Base-by-base conservation (phyloP, 23 tunicate species). In the Corella eumyota region DNA sequence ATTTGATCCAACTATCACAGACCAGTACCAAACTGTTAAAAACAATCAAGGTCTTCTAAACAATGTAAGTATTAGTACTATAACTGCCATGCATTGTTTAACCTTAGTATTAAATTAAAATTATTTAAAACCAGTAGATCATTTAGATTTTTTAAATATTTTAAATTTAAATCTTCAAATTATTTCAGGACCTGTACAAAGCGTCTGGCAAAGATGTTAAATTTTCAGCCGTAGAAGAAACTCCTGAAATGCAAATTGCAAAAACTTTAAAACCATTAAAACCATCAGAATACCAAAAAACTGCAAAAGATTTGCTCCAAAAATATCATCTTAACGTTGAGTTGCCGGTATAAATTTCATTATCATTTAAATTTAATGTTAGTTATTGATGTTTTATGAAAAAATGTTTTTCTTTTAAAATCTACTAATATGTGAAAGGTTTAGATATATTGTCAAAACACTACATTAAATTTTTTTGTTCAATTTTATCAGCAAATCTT, bases 231-330 rank as follows among this genome's bases (percentile, higher is more conserved):
- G 36, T 52, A 3, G 68, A 54, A 24, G 51, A 58, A 25, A 78
- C 95, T 1, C 99, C 76, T 6, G 99, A 93, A 58, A 93, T 93
- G 94, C 51, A 47, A 34, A 75, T 84, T 53, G 75, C 99, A 9
- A 62, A 78, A 21, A 45, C 60, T 36, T 47, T 93, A 59, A 78
- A 76, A 50, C 95, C 95, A 6, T 59, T 93, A 1, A 53, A 70
- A 25, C 73, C 64, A 25, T 26, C 70, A 19, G 66, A 60, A 34
- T 92, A 92, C 47, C 72, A 78, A 35, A 62, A 76, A 20, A 25
- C 36, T 31, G 98, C 98, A 2, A 76, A 77, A 36, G 77, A 82
- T 56, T 40, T 77, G 2, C 55, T 79, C 58, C 65, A 70, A 70
- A 90, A 90, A 51, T 90, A 90, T 65, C 80, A 90, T 57, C 75